phyloP scores from a whole-genome alignment of 2,888 invertebrate species.

The Zonitis immaculata region DNA sequence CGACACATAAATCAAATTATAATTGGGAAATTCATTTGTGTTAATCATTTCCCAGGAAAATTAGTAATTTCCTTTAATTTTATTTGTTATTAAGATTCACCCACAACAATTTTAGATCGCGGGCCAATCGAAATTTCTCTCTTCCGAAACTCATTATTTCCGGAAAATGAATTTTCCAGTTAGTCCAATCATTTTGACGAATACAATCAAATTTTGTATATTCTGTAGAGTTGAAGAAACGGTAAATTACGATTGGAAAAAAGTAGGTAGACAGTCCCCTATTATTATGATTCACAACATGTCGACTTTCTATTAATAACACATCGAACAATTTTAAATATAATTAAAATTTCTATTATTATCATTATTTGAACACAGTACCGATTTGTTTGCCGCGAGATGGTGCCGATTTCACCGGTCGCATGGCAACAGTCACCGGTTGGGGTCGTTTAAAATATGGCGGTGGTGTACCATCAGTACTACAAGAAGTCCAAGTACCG shows the following conservation, averaged over 20 bases:
- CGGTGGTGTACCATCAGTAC: constrained; percentile 82
- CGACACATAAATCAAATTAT: too few species aligned
- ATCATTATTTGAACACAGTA: constrained; percentile 50
- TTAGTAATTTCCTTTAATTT: too few species aligned
- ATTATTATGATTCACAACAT: constrained; percentile 16
- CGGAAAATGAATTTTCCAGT: too few species aligned
- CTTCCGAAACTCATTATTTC: too few species aligned
- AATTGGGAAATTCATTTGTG: too few species aligned
- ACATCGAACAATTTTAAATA: not conserved
- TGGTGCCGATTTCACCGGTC: constrained; percentile 74
- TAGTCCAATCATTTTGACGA: too few species aligned
- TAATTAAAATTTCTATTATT: not conserved
- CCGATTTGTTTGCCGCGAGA: constrained; percentile 87
- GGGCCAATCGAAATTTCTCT: too few species aligned
- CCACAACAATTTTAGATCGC: too few species aligned
- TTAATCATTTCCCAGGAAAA: too few species aligned
- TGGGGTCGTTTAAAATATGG: constrained; percentile 91
- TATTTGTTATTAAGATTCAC: too few species aligned
- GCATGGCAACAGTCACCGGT: constrained; percentile 85
- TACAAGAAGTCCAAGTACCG: constrained; percentile 90
- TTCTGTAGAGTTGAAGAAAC: too few species aligned
- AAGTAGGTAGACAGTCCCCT: constrained; percentile 19
- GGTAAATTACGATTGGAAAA: constrained; percentile 1
- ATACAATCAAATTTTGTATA: too few species aligned
- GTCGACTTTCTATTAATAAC: constrained; percentile 14